Percentiles rank a stretch among this genome's conserved stretches.
phyloP scores from a whole-genome alignment of 1,140 invertebrate species.

The Riptortus pedestris region DNA sequence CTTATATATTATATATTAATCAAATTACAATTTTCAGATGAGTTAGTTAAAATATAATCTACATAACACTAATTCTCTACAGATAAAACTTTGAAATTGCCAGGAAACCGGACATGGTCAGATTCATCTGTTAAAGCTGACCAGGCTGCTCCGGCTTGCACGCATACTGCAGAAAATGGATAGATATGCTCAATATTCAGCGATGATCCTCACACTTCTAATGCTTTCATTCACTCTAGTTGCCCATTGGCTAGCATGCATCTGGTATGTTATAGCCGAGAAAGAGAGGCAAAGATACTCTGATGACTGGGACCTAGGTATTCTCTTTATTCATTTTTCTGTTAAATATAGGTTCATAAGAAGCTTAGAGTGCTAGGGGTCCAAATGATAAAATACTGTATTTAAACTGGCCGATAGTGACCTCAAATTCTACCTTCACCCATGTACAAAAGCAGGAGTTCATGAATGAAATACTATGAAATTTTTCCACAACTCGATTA shows the following conservation, averaged over 20 bases:
- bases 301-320: constrained; percentile 66
- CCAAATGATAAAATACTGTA: too few relatives aligned
- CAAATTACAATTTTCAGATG: too few relatives aligned
- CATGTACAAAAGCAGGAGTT: too few relatives aligned
- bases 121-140: constrained; percentile 92
- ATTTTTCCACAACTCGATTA: too few relatives aligned
- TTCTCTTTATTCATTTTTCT: constrained; percentile 35
- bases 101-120: constrained; percentile 47
- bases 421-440: too few relatives aligned
- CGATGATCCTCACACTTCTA: constrained; percentile 86
- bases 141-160: constrained; percentile 79
- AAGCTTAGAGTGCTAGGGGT: too few relatives aligned
- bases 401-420: too few relatives aligned
- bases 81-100: not conserved
- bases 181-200: constrained; percentile 92
- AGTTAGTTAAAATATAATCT: not conserved
- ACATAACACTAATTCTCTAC: not conserved
- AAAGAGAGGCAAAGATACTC: constrained; percentile 63
- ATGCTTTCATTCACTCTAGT: constrained; percentile 93
- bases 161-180: constrained; percentile 95
- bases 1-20: too few relatives aligned
- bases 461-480: too few relatives aligned
- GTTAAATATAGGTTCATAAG: too few relatives aligned
- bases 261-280: constrained; percentile 96
- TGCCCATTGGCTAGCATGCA: constrained; percentile 98